Conservation (phyloP, 2,888 invertebrate species). For the Brachypterus glaber region DNA sequence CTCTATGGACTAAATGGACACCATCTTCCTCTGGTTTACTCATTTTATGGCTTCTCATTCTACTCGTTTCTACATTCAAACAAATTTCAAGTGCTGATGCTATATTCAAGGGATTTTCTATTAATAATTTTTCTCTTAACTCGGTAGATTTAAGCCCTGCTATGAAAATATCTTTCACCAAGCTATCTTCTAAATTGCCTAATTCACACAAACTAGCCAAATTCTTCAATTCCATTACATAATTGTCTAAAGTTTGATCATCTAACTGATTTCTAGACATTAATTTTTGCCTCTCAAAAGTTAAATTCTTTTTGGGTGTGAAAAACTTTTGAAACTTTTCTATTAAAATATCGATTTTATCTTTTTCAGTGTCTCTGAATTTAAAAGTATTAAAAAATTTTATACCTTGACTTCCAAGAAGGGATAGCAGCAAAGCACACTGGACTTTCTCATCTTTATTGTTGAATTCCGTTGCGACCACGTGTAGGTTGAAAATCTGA, state of each 20-base stretch:
- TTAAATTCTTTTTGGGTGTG: slow-evolving; percentile 15
- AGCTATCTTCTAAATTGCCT: not conserved
- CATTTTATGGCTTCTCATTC: too few species aligned
- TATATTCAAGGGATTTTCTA: too few species aligned
- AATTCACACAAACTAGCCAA: slow-evolving; percentile 4
- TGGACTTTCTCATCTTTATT: slow-evolving; percentile 10
- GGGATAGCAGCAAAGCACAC: slow-evolving; percentile 12
- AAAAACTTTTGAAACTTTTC: slow-evolving; percentile 15
- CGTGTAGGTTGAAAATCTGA: slow-evolving; percentile 13
- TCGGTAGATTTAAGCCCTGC: not conserved
- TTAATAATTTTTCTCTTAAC: not conserved
- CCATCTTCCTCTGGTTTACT: too few species aligned
- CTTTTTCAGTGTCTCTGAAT: slow-evolving; percentile 8
- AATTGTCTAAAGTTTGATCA: not conserved
- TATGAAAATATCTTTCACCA: slow-evolving; percentile 1
- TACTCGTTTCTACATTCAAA: too few species aligned
- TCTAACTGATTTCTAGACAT: slow-evolving; percentile 11
- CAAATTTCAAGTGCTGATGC: too few species aligned
- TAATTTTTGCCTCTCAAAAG: slow-evolving; percentile 15
- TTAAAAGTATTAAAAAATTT: slow-evolving; percentile 14
- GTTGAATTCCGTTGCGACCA: slow-evolving; percentile 12
- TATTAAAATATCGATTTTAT: slow-evolving; percentile 10
- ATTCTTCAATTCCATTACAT: slow-evolving; percentile 1
- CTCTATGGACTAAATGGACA: too few species aligned
- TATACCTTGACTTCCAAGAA: slow-evolving; percentile 10